These are phyloP conservation scores for Cuniculus paca DNA, from an alignment of 2,797 vertebrate species.

Conservation along the genomic window DNA sequence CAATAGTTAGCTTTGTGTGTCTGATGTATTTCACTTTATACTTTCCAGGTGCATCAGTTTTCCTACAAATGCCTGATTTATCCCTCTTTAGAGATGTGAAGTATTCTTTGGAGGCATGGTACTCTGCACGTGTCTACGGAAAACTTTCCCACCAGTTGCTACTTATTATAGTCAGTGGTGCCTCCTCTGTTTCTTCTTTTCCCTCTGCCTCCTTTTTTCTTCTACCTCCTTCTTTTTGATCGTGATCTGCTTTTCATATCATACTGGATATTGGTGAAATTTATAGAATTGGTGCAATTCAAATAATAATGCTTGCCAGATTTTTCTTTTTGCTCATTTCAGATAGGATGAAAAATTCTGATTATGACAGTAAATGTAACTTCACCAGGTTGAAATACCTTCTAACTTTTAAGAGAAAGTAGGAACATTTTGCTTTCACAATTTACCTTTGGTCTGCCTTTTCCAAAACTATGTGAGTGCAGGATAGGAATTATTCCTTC, in stretches of 20 bases:
- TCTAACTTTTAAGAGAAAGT: not conserved
- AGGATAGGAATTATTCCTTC: not conserved
- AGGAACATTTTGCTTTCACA: not conserved
- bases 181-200: rapidly evolving
- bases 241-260: not conserved
- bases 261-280: not conserved
- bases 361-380: not conserved
- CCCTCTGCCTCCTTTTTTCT: not conserved
- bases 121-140: not conserved
- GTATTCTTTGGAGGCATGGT: not conserved
- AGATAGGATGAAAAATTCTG: not conserved
- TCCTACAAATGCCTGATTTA: not conserved
- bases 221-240: not conserved
- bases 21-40: not conserved
- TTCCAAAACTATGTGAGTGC: not conserved
- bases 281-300: not conserved
- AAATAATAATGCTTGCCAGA: not conserved
- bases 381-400: not conserved
- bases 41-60: not conserved
- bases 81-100: not conserved
- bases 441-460: conserved; percentile 33
- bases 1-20: not conserved
- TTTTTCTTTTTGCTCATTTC: not conserved
- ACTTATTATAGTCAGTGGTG: not conserved
- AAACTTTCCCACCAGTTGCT: not conserved